Base-by-base conservation (phyloP, 2,888 invertebrate genomes). In the Odontomyia ornata region DNA sequence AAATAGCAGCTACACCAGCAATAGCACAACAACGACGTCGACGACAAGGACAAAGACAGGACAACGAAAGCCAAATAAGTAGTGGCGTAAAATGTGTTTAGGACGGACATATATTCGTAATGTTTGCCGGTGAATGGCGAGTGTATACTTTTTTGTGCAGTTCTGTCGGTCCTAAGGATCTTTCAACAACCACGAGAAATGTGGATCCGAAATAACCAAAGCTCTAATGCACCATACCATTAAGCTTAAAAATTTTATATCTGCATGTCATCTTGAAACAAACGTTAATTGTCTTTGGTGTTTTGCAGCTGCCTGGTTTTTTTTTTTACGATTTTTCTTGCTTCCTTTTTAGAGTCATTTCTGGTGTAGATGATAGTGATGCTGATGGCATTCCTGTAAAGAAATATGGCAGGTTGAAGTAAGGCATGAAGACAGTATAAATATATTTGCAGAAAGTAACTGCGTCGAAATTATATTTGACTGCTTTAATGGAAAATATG, bases 141-240 rank as follows among this genome's bases (percentile, higher is more conserved):
- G n/a, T n/a, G n/a, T 46, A 23, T 69, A 47, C 46, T 47, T 25
- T 30, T 46, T 30, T 18, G 11, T 3, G 21, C 69, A 69, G 30
- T 69, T 69, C 25, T 18, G 7, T 36, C 36, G 30, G 43, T 57
- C 43, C 57, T 60, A 15, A 43, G 60, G 36, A 73, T 30, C 73
- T 60, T 60, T 60, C 60, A 60, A 23, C 60, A 7, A n/a, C 60
- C 5, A 25, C 21, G 23, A 25, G 0, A 13, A 25, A 60, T n/a
- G 23, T 11, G 9, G 11, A 25, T 60, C 25, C 21, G 4, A 25
- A 64, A 64, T 46, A 77, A 69, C 78, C 76, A 69, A 78, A 78
- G 75, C 78, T 69, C 76, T 78, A 78, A 78, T 78, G 78, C 78
- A 77, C 75, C 75, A 62, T 27, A 47, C 76, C 75, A 75, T 76